Base-by-base conservation (phyloP, 2,888 invertebrate species). In the Synergus itoensis region DNA sequence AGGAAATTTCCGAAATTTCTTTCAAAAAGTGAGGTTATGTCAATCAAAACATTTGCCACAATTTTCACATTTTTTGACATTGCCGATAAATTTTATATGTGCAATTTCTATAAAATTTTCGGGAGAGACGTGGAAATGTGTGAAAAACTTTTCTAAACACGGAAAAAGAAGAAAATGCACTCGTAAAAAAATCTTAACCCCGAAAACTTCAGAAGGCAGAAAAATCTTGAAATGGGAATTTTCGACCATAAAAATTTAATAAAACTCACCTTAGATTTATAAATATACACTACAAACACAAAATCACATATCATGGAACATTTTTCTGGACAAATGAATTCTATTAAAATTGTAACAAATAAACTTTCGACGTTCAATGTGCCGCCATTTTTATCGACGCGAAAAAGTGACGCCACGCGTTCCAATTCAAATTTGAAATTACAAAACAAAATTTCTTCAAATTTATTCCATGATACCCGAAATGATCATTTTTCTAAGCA, bases 331-430 rank as follows among this genome's bases (percentile, higher is more conserved):
- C n/a, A 40, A 18, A 28, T 8, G 3, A 73, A 73, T 43, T 18
- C 45, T 12, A 53, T n/a, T 43, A 80, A 43, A 45, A 1, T 65
- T 65, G n/a, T 43, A 7, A 40, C 65, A 43, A 57, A 57, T 41
- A 41, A 41, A 40, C 7, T 65, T 65, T 57, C 7, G 9, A 18
- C 28, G 60, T 62, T 62, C 62, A 62, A 62, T 62, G 28, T 62
- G 14, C 62, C 62, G 62, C 62, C 62, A 62, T 62, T 62, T 21
- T 21, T 14, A 21, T 28, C 28, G 21, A 62, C 21, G 62, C 21
- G 62, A 5, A 62, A 62, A 45, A 80, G 80, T 79, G 81, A 80
- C 83, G 83, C 60, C 45, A 76, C 64, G 76, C 80, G 77, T 67
- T 77, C 76, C 11, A 79, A 57, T 76, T 57, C 12, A 80, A 77